phyloP scores from a whole-genome alignment of 2,797 vertebrate species.

The Sternotherus odoratus region DNA sequence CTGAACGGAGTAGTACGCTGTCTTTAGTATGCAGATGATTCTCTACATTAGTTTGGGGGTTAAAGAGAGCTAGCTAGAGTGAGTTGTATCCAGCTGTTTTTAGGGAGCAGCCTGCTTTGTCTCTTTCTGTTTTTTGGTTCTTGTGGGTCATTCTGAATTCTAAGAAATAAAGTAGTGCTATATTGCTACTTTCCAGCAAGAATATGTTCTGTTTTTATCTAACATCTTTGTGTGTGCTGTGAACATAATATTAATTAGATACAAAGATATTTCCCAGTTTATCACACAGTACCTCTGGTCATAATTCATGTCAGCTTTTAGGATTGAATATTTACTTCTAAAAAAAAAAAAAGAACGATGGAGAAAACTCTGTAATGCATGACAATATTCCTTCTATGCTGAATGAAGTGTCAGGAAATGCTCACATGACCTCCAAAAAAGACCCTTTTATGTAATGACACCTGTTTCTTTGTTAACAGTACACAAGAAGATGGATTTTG shows the following conservation, averaged over 20 bases:
- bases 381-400: background rate
- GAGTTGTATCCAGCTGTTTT: background rate
- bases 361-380: background rate
- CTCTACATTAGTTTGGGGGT: background rate
- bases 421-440: background rate
- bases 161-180: background rate
- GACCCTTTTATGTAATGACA: background rate
- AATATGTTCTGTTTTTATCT: too few species aligned
- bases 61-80: background rate
- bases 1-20: accelerated
- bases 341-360: constrained; percentile 10
- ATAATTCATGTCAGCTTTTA: background rate
- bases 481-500: background rate
- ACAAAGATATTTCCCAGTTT: background rate
- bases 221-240: too few species aligned
- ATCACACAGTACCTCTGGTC: background rate
- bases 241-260: too few species aligned
- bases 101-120: background rate
- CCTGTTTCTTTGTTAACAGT: background rate
- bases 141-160: background rate
- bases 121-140: background rate
- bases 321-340: background rate
- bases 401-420: background rate
- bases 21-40: accelerated
- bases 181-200: background rate